Conservation (phyloP, 2,888 invertebrate genomes). For the Trichopria drosophilae region DNA sequence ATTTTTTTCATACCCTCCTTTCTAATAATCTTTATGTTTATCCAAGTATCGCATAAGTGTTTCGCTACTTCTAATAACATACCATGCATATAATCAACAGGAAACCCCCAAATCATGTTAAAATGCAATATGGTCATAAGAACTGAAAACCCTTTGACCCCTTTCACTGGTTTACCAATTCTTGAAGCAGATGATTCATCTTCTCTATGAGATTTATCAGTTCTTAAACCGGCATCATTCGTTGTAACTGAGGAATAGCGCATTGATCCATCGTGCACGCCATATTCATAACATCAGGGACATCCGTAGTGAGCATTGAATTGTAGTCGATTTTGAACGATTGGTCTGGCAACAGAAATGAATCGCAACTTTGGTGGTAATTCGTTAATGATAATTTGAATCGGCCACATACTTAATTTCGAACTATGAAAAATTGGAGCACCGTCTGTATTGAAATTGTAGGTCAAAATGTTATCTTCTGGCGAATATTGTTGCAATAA, state of each 20-base stretch:
- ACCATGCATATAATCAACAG: conserved; percentile 12
- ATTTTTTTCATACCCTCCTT: too few relatives aligned
- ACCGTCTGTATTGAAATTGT: conserved; percentile 11
- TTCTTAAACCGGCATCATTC: conserved; percentile 1
- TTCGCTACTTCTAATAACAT: conserved; percentile 3
- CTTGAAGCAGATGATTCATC: conserved; percentile 6
- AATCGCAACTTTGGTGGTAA: conserved; percentile 12
- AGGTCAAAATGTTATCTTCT: conserved; percentile 6
- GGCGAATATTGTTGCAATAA: conserved; percentile 5
- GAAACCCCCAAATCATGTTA: conserved; percentile 15
- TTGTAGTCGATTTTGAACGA: conserved; percentile 12
- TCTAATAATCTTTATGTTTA: background rate
- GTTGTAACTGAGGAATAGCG: conserved; percentile 11
- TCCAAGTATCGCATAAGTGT: conserved; percentile 11
- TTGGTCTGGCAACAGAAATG: conserved; percentile 16
- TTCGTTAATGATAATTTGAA: conserved; percentile 19
- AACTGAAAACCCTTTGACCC: conserved; percentile 8
- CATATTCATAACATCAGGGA: conserved; percentile 14
- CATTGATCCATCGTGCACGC: conserved; percentile 6
- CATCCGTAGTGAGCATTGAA: conserved; percentile 9
- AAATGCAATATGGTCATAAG: conserved; percentile 1
- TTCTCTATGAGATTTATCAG: conserved; percentile 6
- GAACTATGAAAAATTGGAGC: too few relatives aligned
- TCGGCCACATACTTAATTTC: conserved; percentile 8
- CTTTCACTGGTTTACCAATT: conserved; percentile 11